Evolutionary conservation across 1,140 invertebrate species (phyloP), one percentile per base, ranked within the genome.

Genomic region (Metaphire vulgaris): DNA sequence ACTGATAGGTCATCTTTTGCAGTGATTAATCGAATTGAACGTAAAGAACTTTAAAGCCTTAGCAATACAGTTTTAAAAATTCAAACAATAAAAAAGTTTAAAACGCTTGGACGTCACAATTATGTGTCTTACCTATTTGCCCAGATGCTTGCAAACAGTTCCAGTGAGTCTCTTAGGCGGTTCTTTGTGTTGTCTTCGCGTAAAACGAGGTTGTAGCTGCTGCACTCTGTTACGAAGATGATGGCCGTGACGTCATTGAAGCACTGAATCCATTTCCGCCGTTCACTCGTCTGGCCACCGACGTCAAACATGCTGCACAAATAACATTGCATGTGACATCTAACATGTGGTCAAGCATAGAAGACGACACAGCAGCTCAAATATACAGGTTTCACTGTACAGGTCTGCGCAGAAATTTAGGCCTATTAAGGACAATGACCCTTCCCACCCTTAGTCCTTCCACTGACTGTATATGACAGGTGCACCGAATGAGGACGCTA

Each of bases 181-280:
- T 98, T 96, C 89, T 98, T 95, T 82, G 93, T 97, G 84, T 94
- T 93, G 87, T 98, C 96, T 89, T 99, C 96, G 82, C 95, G 90
- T 83, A 99, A 91, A 83, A 97, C 96, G 93, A 98, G 95, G 89
- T 98, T 98, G 89, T 97, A 98, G 81, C 94, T 96, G 87, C 93
- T 96, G 87, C 94, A 97, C 74, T 96, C 96, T 80, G 96, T 97
- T 83, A 98, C 95, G 88, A 97, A 98, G 83, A 98, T 98, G 86
- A 98, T 98, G 84, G 96, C 96, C 77, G 96, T 98, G 80, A 98
- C 96, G 88, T 98, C 96, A 88, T 98, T 98, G 88, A 99, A 99
- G 88, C 96, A 99, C 88, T 98, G 96, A 88, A 98, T 98, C 96
- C 96, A 99, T 88, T 98, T 98, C 85, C 96, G 91, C 77, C 96